A percentile compares a stretch with the other conserved stretches of the same genome.
Evolutionary conservation across 1,140 invertebrate genomes (phyloP).

Genomic region (Tribolium castaneum): DNA sequence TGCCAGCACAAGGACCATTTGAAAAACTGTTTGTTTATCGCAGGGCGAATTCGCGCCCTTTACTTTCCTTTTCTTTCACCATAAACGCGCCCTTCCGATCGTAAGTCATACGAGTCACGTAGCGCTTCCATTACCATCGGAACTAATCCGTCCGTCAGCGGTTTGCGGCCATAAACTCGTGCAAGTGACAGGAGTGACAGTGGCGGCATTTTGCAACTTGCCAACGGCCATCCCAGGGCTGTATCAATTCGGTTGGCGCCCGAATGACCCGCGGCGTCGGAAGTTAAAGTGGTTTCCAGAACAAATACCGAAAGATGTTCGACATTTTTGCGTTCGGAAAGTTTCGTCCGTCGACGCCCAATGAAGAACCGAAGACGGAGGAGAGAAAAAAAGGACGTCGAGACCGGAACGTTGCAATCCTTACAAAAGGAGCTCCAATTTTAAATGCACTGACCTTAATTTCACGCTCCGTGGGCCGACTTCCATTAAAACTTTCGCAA

Average conservation of each 20-base stretch:
- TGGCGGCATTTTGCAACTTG: slow-evolving; percentile 4
- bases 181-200: slow-evolving; percentile 24
- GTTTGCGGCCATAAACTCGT: slow-evolving; percentile 42
- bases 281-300: slow-evolving; percentile 2
- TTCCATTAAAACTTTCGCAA: slow-evolving; percentile 20
- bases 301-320: slow-evolving; percentile 19
- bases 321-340: not conserved
- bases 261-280: slow-evolving; percentile 1
- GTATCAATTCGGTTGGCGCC: slow-evolving; percentile 11
- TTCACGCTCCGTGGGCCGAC: slow-evolving; percentile 3
- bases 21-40: too few species aligned
- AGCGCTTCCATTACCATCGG: slow-evolving; percentile 38
- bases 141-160: slow-evolving; percentile 46
- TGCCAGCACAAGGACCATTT: too few species aligned
- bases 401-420: not conserved
- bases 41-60: too few species aligned
- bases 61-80: too few species aligned
- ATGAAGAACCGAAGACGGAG: not conserved
- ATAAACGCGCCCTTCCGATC: too few species aligned
- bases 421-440: slow-evolving; percentile 10
- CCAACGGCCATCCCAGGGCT: slow-evolving; percentile 3
- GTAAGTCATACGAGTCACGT: slow-evolving; percentile 19
- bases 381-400: not conserved
- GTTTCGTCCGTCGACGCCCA: not conserved
- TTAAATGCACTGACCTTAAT: slow-evolving; percentile 32